These are phyloP conservation scores for Leptobrachium leishanense DNA, from an alignment of 2,113 vertebrate species.

Conservation along the genomic window DNA sequence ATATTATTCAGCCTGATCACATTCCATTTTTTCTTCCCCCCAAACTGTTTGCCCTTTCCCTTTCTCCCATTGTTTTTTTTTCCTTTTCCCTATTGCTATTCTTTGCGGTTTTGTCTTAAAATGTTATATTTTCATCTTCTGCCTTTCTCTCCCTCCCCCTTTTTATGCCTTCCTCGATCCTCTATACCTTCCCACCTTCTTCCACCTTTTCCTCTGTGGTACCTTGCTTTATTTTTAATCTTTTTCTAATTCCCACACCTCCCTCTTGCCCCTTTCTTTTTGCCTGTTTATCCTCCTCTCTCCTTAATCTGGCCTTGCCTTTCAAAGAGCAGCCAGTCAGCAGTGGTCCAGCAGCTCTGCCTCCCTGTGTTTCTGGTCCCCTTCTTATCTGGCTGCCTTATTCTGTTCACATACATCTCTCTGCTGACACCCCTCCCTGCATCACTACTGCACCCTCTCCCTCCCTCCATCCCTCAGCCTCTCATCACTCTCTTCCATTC, in stretches of 20 bases:
- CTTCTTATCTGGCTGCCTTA: slow-evolving; percentile 35
- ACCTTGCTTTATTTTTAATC: neutral
- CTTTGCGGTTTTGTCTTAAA: neutral
- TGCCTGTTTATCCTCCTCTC: neutral
- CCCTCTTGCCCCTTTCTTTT: neutral
- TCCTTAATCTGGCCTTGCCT: neutral
- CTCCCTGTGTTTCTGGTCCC: slow-evolving; percentile 26
- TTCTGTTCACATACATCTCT: slow-evolving; percentile 46
- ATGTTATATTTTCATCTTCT: neutral
- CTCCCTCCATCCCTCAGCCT: slow-evolving; percentile 32
- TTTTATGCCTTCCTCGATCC: neutral
- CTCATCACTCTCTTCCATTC: slow-evolving; percentile 5
- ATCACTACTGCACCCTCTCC: slow-evolving; percentile 36
- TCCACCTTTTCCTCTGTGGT: neutral
- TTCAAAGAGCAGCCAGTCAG: slow-evolving; percentile 26
- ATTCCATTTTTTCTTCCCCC: slow-evolving; percentile 8
- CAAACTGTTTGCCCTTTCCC: slow-evolving; percentile 12
- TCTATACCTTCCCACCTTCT: neutral
- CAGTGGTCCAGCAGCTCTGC: slow-evolving; percentile 22
- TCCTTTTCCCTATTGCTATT: neutral
- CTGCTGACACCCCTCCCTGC: slow-evolving; percentile 33
- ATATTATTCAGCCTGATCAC: neutral
- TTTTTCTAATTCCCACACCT: no score
- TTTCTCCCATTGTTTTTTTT: slow-evolving; percentile 21
- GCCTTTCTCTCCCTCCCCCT: neutral